Evolutionary conservation across 2,113 vertebrate species (phyloP).

Genomic region (Phylloscopus trochilus): DNA sequence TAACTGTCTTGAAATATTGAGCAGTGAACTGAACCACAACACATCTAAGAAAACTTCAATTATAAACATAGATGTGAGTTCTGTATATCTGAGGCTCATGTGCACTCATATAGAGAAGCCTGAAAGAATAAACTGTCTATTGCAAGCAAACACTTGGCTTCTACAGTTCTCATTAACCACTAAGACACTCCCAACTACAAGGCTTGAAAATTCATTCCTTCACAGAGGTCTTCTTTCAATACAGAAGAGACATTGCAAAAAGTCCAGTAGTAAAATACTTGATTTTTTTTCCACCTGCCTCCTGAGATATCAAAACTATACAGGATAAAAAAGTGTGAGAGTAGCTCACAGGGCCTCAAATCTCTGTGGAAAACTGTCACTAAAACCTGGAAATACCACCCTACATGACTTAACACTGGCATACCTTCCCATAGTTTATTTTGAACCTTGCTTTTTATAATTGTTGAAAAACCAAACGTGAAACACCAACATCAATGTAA

Average conservation of each 20-base stretch:
- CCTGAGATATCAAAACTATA: background rate
- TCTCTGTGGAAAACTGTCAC: background rate
- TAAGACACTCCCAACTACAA: background rate
- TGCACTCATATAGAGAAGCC: background rate
- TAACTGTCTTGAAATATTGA: background rate
- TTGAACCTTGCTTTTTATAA: background rate
- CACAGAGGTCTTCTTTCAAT: background rate
- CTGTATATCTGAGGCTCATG: background rate
- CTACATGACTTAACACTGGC: background rate
- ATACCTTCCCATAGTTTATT: background rate
- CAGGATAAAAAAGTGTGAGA: background rate
- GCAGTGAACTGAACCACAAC: background rate
- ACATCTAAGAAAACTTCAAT: background rate
- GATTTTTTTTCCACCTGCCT: background rate
- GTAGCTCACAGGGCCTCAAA: background rate
- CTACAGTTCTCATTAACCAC: background rate
- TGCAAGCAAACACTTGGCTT: background rate
- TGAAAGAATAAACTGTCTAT: background rate
- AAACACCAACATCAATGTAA: background rate
- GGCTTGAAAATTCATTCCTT: background rate
- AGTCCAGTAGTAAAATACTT: background rate
- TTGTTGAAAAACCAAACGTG: background rate
- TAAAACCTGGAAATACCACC: background rate
- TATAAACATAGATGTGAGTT: background rate
- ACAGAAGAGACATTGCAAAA: background rate